Percentiles rank a stretch among this genome's conserved stretches.
Conservation (phyloP, 1,140 invertebrate species). For the Ostrea edulis region DNA sequence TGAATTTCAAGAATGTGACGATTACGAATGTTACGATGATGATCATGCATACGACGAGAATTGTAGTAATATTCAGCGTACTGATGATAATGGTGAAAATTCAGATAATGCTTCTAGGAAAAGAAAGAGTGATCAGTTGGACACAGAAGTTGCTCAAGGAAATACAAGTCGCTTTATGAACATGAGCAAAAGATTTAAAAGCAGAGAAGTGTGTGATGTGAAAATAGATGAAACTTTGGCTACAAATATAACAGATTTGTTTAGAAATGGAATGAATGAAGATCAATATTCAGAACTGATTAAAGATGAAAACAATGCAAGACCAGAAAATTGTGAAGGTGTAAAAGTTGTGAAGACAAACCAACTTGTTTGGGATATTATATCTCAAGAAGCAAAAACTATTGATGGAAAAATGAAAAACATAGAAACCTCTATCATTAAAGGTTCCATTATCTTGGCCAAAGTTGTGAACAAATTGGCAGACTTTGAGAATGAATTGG, state of each 20-base stretch:
- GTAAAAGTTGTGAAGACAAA: too few species aligned
- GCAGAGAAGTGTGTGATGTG: too few species aligned
- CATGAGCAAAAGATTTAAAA: too few species aligned
- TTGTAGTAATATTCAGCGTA: not conserved
- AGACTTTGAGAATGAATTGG: not conserved
- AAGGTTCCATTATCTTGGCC: conserved; percentile 43
- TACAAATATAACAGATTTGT: conserved; percentile 53
- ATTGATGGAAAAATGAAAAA: conserved; percentile 52
- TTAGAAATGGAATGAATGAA: conserved; percentile 53
- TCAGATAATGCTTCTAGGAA: conserved; percentile 21
- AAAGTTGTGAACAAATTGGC: conserved; percentile 41
- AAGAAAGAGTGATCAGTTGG: conserved; percentile 20
- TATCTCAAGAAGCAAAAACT: too few species aligned
- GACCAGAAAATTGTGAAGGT: too few species aligned
- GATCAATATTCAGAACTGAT: too few species aligned
- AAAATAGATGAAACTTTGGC: too few species aligned
- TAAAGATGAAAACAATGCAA: too few species aligned
- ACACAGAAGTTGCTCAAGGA: conserved; percentile 44
- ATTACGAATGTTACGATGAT: not conserved
- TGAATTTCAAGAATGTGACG: not conserved
- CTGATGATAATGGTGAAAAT: not conserved
- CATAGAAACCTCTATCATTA: conserved; percentile 46
- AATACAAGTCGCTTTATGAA: conserved; percentile 34
- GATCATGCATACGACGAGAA: conserved; percentile 25
- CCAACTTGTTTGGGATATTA: too few species aligned